phyloP scores from a whole-genome alignment of 2,888 invertebrate species.

The Nasonia oneida region DNA sequence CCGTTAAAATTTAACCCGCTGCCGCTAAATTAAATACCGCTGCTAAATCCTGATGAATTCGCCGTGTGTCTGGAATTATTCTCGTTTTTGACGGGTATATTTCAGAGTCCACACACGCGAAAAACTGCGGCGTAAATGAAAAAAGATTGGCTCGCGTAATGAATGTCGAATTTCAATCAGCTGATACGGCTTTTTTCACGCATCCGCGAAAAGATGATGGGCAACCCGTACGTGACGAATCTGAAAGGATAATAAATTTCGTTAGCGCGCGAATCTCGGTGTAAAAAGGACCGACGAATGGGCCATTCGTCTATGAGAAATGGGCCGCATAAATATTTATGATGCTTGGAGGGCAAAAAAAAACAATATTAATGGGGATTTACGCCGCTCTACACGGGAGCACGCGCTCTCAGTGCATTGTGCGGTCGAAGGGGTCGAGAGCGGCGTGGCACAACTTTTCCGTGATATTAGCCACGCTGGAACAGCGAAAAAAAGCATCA shows the following conservation, averaged over 20 bases:
- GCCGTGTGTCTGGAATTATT: constrained; percentile 16
- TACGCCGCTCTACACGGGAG: constrained; percentile 66
- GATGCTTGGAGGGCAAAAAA: constrained; percentile 64
- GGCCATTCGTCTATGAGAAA: constrained; percentile 70
- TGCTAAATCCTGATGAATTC: constrained; percentile 19
- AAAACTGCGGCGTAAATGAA: background rate
- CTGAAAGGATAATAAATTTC: constrained; percentile 65
- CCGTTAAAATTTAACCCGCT: constrained; percentile 19
- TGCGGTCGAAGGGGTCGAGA: constrained; percentile 68
- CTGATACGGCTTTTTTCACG: constrained; percentile 3
- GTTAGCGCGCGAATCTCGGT: constrained; percentile 58
- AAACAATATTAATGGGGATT: constrained; percentile 74
- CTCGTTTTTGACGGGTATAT: constrained; percentile 9
- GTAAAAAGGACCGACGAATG: constrained; percentile 58
- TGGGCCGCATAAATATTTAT: constrained; percentile 73
- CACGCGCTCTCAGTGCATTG: constrained; percentile 56
- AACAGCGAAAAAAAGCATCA: constrained; percentile 65
- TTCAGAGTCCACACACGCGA: background rate
- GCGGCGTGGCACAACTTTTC: constrained; percentile 52
- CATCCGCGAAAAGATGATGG: background rate
- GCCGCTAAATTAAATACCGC: constrained; percentile 12
- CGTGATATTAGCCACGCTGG: constrained; percentile 70
- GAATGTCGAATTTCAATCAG: constrained; percentile 36
- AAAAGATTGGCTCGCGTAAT: background rate
- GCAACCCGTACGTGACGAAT: constrained; percentile 53